phyloP scores from a whole-genome alignment of 2,888 invertebrate species.

The Neoscelio sp. region DNA sequence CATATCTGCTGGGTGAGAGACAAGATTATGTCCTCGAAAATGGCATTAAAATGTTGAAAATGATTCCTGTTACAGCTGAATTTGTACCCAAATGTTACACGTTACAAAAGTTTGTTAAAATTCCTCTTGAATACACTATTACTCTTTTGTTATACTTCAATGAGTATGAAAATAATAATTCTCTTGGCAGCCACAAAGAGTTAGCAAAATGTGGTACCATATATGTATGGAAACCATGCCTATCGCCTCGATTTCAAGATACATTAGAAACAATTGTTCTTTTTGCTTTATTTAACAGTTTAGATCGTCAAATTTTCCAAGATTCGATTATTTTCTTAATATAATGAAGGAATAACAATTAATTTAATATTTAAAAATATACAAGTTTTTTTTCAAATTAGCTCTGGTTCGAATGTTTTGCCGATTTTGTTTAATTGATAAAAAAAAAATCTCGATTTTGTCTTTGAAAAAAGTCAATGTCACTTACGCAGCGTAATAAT shows the following conservation, averaged over 20 bases:
- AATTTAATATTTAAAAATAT: constrained; percentile 6
- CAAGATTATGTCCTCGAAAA: constrained; percentile 36
- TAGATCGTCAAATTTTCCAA: constrained; percentile 38
- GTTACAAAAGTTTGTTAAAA: constrained; percentile 55
- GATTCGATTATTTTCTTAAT: constrained; percentile 51
- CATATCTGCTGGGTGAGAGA: constrained; percentile 42
- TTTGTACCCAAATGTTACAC: constrained; percentile 52
- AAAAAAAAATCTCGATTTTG: not conserved
- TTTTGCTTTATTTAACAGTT: constrained; percentile 34
- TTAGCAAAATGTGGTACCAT: constrained; percentile 68
- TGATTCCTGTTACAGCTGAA: constrained; percentile 41
- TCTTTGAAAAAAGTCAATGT: constrained; percentile 30
- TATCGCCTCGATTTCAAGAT: constrained; percentile 56
- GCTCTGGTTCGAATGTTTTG: constrained; percentile 35
- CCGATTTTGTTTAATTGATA: constrained; percentile 28
- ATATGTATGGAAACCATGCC: constrained; percentile 47
- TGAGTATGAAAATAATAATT: constrained; percentile 69
- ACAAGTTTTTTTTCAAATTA: constrained; percentile 51
- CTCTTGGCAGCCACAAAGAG: constrained; percentile 65
- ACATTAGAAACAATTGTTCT: constrained; percentile 47
- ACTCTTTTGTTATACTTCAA: constrained; percentile 67
- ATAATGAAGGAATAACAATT: constrained; percentile 46
- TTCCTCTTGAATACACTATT: constrained; percentile 57
- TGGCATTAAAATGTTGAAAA: constrained; percentile 14
- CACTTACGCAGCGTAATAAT: constrained; percentile 16